Conservation (phyloP, 1,140 invertebrate species). For the Physella acuta region DNA sequence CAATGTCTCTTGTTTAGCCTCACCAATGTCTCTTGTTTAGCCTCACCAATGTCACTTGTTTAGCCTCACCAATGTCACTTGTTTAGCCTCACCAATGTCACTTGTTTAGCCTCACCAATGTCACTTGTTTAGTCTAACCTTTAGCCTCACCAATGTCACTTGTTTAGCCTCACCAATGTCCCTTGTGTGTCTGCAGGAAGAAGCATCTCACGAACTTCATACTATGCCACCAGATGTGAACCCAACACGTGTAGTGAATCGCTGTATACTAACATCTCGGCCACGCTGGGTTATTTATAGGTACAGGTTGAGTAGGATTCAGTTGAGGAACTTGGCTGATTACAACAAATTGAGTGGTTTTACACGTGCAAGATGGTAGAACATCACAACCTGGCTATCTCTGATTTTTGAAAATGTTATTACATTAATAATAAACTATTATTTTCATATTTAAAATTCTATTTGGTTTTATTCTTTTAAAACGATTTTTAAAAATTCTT, state of each 20-base stretch:
- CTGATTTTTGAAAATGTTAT: too few relatives aligned
- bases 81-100: not conserved
- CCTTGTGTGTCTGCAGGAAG: constrained; percentile 60
- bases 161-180: not conserved
- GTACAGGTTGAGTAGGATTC: constrained; percentile 83
- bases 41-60: not conserved
- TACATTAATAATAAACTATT: too few relatives aligned
- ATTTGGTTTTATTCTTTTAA: too few relatives aligned
- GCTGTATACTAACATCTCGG: constrained; percentile 76
- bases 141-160: not conserved
- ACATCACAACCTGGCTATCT: too few relatives aligned
- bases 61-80: not conserved
- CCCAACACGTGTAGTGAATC: constrained; percentile 66
- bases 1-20: not conserved
- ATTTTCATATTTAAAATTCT: too few relatives aligned
- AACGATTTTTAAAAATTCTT: too few relatives aligned
- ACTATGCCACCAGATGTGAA: constrained; percentile 76
- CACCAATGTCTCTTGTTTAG: not conserved
- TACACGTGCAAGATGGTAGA: not conserved
- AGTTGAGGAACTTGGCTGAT: constrained; percentile 84
- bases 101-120: not conserved
- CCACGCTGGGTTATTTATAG: constrained; percentile 72
- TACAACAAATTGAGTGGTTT: constrained; percentile 68
- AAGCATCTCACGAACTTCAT: constrained; percentile 73
- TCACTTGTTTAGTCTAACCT: not conserved